phyloP scores from a whole-genome alignment of 2,797 vertebrate species.

The Amblyraja radiata region DNA sequence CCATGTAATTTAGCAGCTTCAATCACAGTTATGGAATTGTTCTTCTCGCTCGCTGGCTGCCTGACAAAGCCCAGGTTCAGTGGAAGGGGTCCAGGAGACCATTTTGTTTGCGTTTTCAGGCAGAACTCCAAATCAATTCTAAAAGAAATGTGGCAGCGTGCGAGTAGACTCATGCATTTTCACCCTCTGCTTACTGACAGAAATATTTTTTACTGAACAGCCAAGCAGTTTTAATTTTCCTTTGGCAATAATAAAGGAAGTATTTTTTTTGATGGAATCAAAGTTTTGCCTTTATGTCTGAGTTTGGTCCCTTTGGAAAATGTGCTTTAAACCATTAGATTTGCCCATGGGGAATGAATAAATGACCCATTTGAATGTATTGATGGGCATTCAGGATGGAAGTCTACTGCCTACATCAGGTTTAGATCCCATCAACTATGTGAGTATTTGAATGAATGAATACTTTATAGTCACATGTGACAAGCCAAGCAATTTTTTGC shows the following conservation, averaged over 20 bases:
- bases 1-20: too few species aligned
- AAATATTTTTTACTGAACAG: not conserved
- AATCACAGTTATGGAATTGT: not conserved
- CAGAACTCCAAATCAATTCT: constrained; percentile 23
- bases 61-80: not conserved
- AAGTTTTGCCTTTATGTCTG: not conserved
- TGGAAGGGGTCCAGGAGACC: not conserved
- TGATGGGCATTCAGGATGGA: not conserved
- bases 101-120: not conserved
- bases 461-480: too few species aligned
- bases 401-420: not conserved
- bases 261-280: too few species aligned
- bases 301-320: too few species aligned
- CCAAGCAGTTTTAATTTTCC: not conserved
- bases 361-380: not conserved
- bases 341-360: not conserved
- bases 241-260: not conserved
- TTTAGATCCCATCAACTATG: not conserved
- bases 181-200: not conserved
- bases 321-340: not conserved
- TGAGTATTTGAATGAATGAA: not conserved
- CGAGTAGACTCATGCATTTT: not conserved
- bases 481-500: too few species aligned
- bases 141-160: not conserved
- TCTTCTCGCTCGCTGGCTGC: not conserved